A percentile compares a stretch with the other conserved stretches of the same genome.
Evolutionary conservation across 1,140 invertebrate genomes (phyloP).

Genomic region (Rhynchophorus ferrugineus): DNA sequence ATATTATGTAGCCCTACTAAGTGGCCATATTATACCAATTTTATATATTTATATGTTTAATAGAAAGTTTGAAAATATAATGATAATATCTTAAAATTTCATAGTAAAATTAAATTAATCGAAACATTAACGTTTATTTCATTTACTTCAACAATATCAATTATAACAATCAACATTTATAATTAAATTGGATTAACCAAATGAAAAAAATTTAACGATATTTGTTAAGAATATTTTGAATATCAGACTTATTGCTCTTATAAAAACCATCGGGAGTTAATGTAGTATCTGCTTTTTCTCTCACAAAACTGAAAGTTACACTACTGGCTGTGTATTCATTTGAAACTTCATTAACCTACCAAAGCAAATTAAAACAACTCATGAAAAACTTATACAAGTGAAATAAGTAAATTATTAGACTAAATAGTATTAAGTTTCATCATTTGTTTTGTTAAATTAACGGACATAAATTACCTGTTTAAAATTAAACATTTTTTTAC

Average conservation of each 20-base stretch:
- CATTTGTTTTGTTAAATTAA: background rate
- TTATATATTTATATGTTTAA: no score
- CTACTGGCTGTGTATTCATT: background rate
- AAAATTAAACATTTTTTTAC: slow-evolving; percentile 11
- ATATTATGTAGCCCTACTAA: no score
- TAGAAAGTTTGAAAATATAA: no score
- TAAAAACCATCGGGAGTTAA: slow-evolving; percentile 17
- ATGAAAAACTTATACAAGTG: background rate
- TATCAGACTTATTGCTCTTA: slow-evolving; percentile 18
- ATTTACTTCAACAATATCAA: no score
- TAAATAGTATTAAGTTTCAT: background rate
- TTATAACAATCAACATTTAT: no score
- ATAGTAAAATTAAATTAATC: no score
- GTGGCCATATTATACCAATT: no score
- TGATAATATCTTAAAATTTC: no score
- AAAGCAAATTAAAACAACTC: background rate
- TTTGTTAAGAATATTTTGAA: slow-evolving; percentile 20
- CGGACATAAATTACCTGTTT: slow-evolving; percentile 9
- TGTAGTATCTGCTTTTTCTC: background rate
- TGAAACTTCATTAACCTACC: background rate
- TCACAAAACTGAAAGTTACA: background rate
- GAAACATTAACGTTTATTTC: no score
- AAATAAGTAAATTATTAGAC: background rate
- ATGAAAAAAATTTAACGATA: no score
- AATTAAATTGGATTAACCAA: no score